Evolutionary conservation across 2,888 invertebrate genomes (phyloP).

Genomic region (Polydesmus complanatus): DNA sequence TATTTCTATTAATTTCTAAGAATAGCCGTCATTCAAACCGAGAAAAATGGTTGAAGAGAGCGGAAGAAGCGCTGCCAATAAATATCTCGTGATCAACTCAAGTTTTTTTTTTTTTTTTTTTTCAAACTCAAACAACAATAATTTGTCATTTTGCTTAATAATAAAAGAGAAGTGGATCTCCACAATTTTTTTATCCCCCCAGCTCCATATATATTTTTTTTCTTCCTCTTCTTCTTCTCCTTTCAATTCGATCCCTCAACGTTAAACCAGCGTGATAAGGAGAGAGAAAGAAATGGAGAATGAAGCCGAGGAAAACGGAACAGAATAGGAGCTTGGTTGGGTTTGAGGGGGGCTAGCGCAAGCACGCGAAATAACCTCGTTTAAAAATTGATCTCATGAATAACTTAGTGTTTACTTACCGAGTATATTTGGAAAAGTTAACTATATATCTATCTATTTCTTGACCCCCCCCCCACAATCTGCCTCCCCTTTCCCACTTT

Average conservation of each 20-base stretch:
- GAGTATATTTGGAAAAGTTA: neutral
- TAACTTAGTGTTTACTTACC: neutral
- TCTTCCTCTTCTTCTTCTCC: no score
- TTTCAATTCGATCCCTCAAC: no score
- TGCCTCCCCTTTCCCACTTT: neutral
- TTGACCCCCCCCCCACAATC: neutral
- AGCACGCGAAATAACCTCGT: neutral
- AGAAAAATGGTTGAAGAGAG: neutral
- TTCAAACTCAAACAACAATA: neutral
- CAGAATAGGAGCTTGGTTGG: no score
- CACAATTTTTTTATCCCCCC: no score
- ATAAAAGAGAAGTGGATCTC: no score
- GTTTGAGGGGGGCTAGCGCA: neutral
- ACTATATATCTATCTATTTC: neutral
- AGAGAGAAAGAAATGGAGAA: neutral
- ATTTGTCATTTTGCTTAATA: neutral
- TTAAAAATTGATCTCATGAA: neutral
- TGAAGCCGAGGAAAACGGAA: neutral
- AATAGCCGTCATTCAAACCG: neutral
- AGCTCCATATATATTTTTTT: no score
- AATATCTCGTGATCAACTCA: neutral
- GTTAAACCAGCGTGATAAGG: no score
- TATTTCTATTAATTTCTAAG: neutral
- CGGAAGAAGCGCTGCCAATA: neutral
- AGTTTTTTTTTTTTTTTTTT: neutral